These are phyloP conservation scores for Drosophila flavopinicola DNA, from an alignment of 2,888 invertebrate genomes.

Conservation along the genomic window DNA sequence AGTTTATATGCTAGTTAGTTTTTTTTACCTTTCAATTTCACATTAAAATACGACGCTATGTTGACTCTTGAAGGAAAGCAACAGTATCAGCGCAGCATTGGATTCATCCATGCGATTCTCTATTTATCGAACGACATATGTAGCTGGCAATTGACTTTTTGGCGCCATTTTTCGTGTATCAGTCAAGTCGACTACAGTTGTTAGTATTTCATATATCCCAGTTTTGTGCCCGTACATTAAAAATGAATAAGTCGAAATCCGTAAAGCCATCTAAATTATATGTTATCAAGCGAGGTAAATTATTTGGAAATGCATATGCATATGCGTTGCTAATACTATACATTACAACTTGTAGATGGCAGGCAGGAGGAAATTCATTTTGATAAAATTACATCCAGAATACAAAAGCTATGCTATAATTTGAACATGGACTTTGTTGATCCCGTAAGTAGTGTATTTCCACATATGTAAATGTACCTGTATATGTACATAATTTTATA, in stretches of 20 bases:
- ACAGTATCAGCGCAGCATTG: neutral
- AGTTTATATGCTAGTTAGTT: no score
- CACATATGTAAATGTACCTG: neutral
- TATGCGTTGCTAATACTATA: no score
- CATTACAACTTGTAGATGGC: constrained; percentile 88
- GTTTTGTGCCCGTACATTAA: constrained; percentile 2
- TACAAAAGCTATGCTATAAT: constrained; percentile 97
- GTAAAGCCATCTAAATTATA: constrained; percentile 75
- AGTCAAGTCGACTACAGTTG: neutral
- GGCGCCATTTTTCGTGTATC: constrained; percentile 34
- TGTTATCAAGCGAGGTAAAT: constrained; percentile 85
- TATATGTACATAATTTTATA: neutral
- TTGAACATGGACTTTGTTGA: constrained; percentile 98
- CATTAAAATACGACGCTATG: constrained; percentile 6
- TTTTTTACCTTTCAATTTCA: no score
- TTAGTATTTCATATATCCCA: neutral
- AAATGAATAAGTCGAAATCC: constrained; percentile 42
- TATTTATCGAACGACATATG: constrained; percentile 16
- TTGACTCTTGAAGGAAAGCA: constrained; percentile 11
- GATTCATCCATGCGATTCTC: constrained; percentile 5
- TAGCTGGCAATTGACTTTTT: constrained; percentile 21
- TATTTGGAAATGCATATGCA: rapidly evolving
- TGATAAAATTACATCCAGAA: constrained; percentile 98
- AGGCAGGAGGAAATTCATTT: constrained; percentile 96
- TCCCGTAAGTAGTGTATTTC: constrained; percentile 88